Conservation (phyloP, 2,113 vertebrate species). For the Oxyruncus cristatus region DNA sequence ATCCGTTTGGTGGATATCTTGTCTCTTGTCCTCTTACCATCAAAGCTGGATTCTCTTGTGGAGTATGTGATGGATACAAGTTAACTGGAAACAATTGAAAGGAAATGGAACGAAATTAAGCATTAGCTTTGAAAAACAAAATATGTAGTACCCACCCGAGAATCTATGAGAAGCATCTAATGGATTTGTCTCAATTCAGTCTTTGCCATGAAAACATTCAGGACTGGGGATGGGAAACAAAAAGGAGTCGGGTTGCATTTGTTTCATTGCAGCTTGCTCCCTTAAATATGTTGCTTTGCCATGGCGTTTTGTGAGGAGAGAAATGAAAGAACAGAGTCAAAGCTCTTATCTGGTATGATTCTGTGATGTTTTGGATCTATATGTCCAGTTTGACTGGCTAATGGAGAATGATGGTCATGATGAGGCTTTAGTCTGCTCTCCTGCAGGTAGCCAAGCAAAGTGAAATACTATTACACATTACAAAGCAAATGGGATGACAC, state of each 20-base stretch:
- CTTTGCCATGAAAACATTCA: not conserved
- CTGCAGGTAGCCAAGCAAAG: not conserved
- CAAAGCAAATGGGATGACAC: not conserved
- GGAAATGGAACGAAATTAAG: not conserved
- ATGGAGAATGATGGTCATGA: not conserved
- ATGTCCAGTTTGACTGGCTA: not conserved
- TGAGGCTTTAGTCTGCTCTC: not conserved
- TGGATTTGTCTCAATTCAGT: not conserved
- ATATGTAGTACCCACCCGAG: not conserved
- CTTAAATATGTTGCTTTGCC: not conserved
- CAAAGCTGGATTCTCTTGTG: not conserved
- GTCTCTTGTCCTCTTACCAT: not conserved
- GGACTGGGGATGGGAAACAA: not conserved
- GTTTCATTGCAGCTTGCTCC: not conserved
- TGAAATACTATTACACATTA: not conserved
- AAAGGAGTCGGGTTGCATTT: not conserved
- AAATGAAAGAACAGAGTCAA: not conserved
- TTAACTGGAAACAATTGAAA: not conserved
- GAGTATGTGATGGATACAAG: not conserved
- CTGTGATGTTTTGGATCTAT: not conserved
- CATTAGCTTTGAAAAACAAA: not conserved
- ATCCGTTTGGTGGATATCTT: not conserved
- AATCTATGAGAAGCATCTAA: not conserved
- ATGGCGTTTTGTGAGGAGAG: not conserved
- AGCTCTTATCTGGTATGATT: not conserved